Percentiles rank a stretch among this genome's conserved stretches.
Evolutionary conservation across 1,140 invertebrate genomes (phyloP).

Genomic region (Rhopalosiphum maidis): DNA sequence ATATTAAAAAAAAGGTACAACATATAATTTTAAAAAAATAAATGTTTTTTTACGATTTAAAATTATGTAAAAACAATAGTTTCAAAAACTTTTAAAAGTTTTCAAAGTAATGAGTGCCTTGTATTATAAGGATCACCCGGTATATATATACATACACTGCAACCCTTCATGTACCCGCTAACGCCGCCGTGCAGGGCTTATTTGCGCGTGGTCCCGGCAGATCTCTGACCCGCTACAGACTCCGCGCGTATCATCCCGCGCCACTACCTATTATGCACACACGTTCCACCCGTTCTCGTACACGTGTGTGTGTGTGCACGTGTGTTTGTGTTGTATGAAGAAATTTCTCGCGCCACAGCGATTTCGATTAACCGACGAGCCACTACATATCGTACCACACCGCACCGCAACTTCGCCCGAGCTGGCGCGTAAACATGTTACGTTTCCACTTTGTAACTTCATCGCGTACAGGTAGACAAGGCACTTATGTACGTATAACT

Average conservation of each 20-base stretch:
- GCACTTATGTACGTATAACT: neutral
- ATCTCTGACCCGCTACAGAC: conserved; percentile 15
- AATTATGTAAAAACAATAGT: too few relatives aligned
- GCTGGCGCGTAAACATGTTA: neutral
- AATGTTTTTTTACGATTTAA: too few relatives aligned
- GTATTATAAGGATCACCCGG: too few relatives aligned
- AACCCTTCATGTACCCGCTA: neutral
- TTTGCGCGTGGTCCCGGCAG: neutral
- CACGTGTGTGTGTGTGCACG: too few relatives aligned
- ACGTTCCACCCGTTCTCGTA: neutral
- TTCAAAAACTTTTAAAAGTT: too few relatives aligned
- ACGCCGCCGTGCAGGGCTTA: neutral
- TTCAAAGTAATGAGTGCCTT: too few relatives aligned
- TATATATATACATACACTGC: neutral
- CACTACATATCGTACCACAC: neutral
- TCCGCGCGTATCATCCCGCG: neutral
- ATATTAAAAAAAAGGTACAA: too few relatives aligned
- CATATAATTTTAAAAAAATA: too few relatives aligned
- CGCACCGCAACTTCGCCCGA: neutral
- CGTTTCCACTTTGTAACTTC: conserved; percentile 33
- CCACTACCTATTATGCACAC: neutral
- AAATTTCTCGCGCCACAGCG: neutral
- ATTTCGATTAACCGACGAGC: conserved; percentile 39
- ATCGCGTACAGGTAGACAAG: neutral
- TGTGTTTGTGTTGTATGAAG: neutral